Evolutionary conservation across 2,797 vertebrate genomes (phyloP), one percentile per base, ranked within the genome.

Genomic region (Urocyon cinereoargenteus): DNA sequence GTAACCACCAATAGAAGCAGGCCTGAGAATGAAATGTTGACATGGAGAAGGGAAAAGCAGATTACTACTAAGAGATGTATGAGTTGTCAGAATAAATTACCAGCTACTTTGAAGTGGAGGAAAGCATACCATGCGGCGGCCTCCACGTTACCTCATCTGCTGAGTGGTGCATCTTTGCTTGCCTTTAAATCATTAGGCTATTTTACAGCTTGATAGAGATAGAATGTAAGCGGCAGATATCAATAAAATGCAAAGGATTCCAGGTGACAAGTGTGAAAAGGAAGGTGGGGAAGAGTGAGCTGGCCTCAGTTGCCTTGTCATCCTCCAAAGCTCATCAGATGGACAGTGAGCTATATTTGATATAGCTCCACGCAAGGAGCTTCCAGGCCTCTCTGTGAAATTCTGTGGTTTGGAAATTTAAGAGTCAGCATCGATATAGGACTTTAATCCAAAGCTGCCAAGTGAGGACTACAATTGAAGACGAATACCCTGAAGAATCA

Each of bases 131-230:
- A 22, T 5, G 70, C 24, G 36, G 70, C 31, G 6, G 75, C 18
- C 49, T 53, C 49, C 49, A n/a, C 49, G 2, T 21, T 21, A n/a
- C 10, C 1, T 6, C 49, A 12, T n/a, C 28, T 0, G 28, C 0
- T 10, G 75, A 31, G 26, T 16, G 28, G 28, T 10, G 3, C 5
- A 10, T n/a, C 49, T 78, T 6, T 21, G 28, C 21, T 53, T 3
- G 18, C 75, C 75, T 78, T 53, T 21, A 49, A 78, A 21, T 78
- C 28, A 21, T 53, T 21, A 53, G 75, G 18, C 10, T 21, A 21
- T 53, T 77, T 78, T 21, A 78, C 49, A 5, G 2, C 18, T 51
- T 31, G 49, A 78, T 10, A 31, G 45, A 51, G 26, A 31, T 3
- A n/a, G 18, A 53, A 21, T 13, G 28, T n/a, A 51, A n/a, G 18